Evolutionary conservation across 1,140 invertebrate genomes (phyloP), one percentile per base, ranked within the genome.

Genomic region (Megalopta genalis): DNA sequence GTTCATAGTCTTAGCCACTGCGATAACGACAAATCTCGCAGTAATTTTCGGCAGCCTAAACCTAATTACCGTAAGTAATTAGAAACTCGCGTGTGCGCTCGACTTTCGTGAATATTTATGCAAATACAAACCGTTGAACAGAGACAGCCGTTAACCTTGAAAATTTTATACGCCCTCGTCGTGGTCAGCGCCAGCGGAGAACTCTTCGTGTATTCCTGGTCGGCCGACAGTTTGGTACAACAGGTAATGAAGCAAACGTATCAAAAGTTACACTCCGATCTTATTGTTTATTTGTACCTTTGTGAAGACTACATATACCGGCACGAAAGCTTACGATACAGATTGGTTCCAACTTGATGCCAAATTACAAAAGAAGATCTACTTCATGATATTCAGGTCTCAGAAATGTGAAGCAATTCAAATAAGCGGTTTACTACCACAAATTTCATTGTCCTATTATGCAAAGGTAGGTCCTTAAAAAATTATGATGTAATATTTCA

Each of bases 11-110:
- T 63, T 85, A 0, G 46, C 70, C n/a, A 88, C 84, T 1, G 64
- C 85, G n/a, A 27, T 62, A 1, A 81, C 82, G n/a, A 72, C 81
- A 16, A 75, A 66, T 2, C 9, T 77, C 0, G 82, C 75, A 2
- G 67, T 84, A 16, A 71, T 86, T 42, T 88, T 86, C 62, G 86
- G 86, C 49, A 83, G 86, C 59, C 80, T 89, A n/a, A 84, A 89
- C 52, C 37, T 89, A 0, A 60, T 89, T 18, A 77, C 80, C 27
- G 88, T 90, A 79, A 82, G 80, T 81, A 60, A 1, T 5, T 37
- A 39, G 52, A 23, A 37, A 32, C 7, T 27, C 59, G 18, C 7
- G 18, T n/a, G 25, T 25, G 25, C 4, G 16, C 25, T 18, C 60
- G 25, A 16, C 25, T 0, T 14, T 27, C 0, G 27, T 25, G 16